Conservation (phyloP, 2,113 vertebrate genomes). For the Thalassarche chlororhynchos region DNA sequence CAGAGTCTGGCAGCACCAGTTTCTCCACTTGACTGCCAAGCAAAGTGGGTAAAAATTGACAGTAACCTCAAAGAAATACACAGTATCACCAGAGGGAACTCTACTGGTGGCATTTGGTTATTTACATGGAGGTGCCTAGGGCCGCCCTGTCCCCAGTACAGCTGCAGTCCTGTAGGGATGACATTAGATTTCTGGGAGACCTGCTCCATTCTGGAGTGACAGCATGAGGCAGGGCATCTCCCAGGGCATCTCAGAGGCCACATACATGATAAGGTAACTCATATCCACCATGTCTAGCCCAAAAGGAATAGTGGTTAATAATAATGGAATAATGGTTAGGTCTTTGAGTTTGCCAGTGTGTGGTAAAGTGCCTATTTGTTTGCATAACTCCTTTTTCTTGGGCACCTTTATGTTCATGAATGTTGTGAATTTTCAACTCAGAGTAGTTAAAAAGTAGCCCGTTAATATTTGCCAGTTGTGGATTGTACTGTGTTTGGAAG, state of each 20-base stretch:
- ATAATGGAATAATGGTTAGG: neutral
- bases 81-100: neutral
- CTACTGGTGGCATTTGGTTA: neutral
- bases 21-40: neutral
- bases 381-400: neutral
- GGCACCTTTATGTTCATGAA: neutral
- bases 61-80: neutral
- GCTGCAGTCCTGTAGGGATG: neutral
- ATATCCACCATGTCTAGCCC: neutral
- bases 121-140: accelerated
- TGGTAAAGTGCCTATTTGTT: neutral
- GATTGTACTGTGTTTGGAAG: neutral
- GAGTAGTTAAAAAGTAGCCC: neutral
- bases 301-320: neutral
- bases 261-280: neutral
- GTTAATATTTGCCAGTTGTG: neutral
- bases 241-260: neutral
- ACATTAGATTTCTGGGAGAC: neutral
- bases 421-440: neutral
- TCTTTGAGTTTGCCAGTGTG: neutral
- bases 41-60: neutral
- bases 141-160: neutral
- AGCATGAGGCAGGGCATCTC: neutral
- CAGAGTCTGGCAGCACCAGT: neutral
- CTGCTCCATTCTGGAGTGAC: neutral